phyloP scores from a whole-genome alignment of 2,888 invertebrate species.

The Pherbina coryleti region DNA sequence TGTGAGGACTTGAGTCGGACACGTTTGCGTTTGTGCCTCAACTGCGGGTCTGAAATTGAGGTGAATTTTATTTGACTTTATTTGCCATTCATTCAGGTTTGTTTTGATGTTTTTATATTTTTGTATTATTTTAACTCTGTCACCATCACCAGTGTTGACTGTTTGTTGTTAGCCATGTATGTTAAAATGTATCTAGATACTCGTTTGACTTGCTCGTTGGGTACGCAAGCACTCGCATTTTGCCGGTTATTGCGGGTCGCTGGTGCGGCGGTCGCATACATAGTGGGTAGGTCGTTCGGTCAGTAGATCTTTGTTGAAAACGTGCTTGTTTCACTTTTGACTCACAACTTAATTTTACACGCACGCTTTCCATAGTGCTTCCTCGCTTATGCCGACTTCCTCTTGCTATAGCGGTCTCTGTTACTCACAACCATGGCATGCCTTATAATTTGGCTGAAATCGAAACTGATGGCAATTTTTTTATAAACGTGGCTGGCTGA shows the following conservation, averaged over 20 bases:
- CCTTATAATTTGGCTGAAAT: no score
- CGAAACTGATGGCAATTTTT: no score
- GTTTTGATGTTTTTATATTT: neutral
- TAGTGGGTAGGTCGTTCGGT: neutral
- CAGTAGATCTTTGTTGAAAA: neutral
- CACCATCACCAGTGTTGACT: neutral
- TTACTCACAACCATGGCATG: no score
- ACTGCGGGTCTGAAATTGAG: neutral
- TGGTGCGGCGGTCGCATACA: neutral
- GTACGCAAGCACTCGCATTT: constrained; percentile 14
- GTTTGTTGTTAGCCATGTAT: neutral
- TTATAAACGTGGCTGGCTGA: no score
- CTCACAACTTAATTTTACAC: neutral
- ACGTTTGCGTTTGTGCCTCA: neutral
- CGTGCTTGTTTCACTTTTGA: neutral
- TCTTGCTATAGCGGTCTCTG: neutral
- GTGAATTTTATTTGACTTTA: neutral
- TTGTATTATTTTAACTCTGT: neutral
- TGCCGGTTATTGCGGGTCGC: constrained; percentile 11
- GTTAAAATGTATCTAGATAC: neutral
- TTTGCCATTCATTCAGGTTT: neutral
- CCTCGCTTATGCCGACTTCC: neutral
- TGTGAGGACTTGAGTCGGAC: neutral
- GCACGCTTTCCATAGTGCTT: neutral
- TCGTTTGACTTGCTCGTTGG: neutral